These are phyloP conservation scores for Solea solea DNA, from an alignment of 2,113 vertebrate genomes.

Conservation along the genomic window DNA sequence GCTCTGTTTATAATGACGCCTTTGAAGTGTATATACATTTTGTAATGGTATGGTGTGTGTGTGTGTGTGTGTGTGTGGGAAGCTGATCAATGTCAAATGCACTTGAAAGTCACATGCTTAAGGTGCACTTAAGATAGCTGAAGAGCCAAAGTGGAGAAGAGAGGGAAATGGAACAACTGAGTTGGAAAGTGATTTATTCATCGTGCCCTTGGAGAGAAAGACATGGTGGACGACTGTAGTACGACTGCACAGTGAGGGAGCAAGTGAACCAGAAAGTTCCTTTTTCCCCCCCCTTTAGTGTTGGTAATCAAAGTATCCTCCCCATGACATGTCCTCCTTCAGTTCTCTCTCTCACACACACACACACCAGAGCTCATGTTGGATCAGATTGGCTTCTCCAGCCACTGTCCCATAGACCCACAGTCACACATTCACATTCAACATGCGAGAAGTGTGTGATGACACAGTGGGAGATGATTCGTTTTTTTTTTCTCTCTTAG, in stretches of 20 bases:
- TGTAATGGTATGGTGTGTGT: not conserved
- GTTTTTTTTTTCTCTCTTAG: constrained; percentile 35
- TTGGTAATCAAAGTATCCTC: constrained; percentile 70
- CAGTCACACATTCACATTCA: not conserved
- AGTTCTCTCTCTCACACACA: constrained; percentile 10
- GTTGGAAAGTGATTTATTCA: constrained; percentile 75
- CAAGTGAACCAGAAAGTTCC: constrained; percentile 59
- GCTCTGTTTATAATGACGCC: not conserved
- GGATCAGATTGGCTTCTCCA: constrained; percentile 63
- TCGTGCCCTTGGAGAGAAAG: constrained; percentile 54
- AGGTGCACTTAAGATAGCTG: constrained; percentile 90
- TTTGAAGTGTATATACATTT: constrained; percentile 21
- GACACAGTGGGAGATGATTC: constrained; percentile 41
- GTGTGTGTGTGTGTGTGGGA: not conserved
- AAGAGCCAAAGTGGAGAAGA: constrained; percentile 90
- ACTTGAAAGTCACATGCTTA: constrained; percentile 36
- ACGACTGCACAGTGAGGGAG: constrained; percentile 51
- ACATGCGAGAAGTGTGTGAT: constrained; percentile 19
- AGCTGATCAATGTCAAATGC: constrained; percentile 52
- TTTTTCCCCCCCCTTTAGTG: constrained; percentile 22
- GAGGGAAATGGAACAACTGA: constrained; percentile 90
- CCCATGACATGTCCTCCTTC: constrained; percentile 40
- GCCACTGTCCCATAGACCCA: constrained; percentile 36
- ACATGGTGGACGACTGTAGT: constrained; percentile 48
- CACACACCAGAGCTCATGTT: constrained; percentile 36